Conservation (phyloP, 92 coral and sea anemone species). For the Virgularia gustaviana region DNA sequence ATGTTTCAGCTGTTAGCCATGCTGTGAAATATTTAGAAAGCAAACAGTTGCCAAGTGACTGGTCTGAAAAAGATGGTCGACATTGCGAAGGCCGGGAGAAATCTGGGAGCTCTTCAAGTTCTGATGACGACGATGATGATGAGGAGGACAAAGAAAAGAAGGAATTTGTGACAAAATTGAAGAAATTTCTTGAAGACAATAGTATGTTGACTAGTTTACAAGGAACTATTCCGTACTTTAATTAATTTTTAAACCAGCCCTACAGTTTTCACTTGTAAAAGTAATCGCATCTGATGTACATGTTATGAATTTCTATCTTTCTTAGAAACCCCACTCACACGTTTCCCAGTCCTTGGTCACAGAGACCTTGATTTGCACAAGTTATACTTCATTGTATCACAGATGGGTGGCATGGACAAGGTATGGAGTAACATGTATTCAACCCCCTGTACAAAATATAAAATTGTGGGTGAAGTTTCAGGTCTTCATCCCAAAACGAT, state of each 20-base stretch:
- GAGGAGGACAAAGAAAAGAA: constrained; percentile 64
- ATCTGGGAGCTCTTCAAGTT: constrained; percentile 28
- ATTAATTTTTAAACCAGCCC: not conserved
- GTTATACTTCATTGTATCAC: constrained; percentile 72
- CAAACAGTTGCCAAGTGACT: constrained; percentile 77
- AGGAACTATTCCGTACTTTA: not conserved
- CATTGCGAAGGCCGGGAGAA: constrained; percentile 5
- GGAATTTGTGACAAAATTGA: constrained; percentile 61
- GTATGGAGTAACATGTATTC: too few species aligned
- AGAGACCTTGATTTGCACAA: constrained; percentile 87
- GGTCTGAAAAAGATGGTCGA: constrained; percentile 57
- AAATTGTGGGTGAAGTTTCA: not conserved
- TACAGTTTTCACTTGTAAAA: not conserved
- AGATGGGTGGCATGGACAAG: constrained; percentile 96
- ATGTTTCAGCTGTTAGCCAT: constrained; percentile 68
- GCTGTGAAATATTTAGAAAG: constrained; percentile 78
- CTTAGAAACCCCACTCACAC: constrained; percentile 80
- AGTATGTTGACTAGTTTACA: constrained; percentile 43
- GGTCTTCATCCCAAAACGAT: not conserved
- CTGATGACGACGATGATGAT: constrained; percentile 60
- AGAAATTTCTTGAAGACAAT: constrained; percentile 73
- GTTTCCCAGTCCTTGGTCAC: constrained; percentile 89
- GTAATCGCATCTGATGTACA: not conserved
- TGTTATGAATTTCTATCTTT: not conserved
- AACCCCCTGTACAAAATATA: not conserved